These are phyloP conservation scores for Coenobita brevimanus DNA, from an alignment of 1,140 invertebrate genomes.

Conservation along the genomic window DNA sequence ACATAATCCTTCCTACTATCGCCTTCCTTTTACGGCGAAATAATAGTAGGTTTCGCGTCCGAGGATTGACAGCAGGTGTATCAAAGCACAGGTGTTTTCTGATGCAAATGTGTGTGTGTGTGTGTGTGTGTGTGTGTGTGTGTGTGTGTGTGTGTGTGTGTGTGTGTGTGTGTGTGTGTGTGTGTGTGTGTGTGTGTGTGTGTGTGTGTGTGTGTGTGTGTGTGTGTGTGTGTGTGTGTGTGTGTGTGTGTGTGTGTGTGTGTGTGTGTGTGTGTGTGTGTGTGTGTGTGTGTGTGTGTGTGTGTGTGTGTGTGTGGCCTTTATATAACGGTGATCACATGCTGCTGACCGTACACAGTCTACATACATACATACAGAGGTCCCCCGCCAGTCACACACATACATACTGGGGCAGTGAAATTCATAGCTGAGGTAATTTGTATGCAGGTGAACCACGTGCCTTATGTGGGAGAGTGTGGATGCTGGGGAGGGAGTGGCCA, in stretches of 20 bases:
- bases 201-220: conserved; percentile 32
- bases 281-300: too few relatives aligned
- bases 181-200: conserved; percentile 21
- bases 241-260: too few relatives aligned
- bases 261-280: too few relatives aligned
- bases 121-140: conserved; percentile 33
- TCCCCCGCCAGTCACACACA: not conserved
- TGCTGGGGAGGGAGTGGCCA: not conserved
- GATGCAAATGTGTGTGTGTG: conserved; percentile 2
- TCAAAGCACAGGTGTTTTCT: not conserved
- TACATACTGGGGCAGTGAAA: not conserved
- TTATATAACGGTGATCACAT: too few relatives aligned
- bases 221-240: too few relatives aligned
- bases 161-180: conserved; percentile 33
- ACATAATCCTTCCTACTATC: too few relatives aligned
- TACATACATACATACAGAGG: not conserved
- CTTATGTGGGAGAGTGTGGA: too few relatives aligned
- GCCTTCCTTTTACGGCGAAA: not conserved
- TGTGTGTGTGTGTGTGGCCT: too few relatives aligned
- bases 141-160: conserved; percentile 38
- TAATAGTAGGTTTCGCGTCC: not conserved
- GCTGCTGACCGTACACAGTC: not conserved
- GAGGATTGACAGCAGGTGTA: not conserved
- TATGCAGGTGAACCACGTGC: too few relatives aligned
- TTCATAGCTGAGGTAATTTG: too few relatives aligned